Base-by-base conservation (phyloP, 1,140 invertebrate genomes). In the Zaprionus africanus region DNA sequence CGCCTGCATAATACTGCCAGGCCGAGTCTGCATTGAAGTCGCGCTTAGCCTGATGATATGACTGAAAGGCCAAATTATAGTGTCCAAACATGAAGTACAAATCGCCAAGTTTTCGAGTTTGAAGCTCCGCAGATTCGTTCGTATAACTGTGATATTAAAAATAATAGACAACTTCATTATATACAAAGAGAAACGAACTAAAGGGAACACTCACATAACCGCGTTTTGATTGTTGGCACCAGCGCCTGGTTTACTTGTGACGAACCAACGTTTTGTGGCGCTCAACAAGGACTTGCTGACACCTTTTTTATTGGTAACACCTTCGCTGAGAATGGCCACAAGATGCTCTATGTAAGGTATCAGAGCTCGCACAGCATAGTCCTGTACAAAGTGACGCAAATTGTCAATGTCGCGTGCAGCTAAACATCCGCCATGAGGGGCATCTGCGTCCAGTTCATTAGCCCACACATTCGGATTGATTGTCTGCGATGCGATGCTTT, bases 1-100 rank as follows among this genome's bases (percentile, higher is more conserved):
- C 98, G 13, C 98, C 98, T 11, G 98, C 98, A 93, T 97, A 99
- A 93, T 99, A 98, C 13, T 99, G 93, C 98, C 98, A 99, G 0
- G 99, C 99, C 84, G 98, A 97, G 93, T 99, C 99, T 17, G 96
- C 96, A 82, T 97, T 97, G 93, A 99, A 99, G 91, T 99, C 99
- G 71, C 98, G 95, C 93, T 99, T 99, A 12, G 98, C 97, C 17
- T 97, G 96, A 92, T 99, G 98, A 93, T 99, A 99, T 0, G 97
- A 95, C 88, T 94, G 97, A 93, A 98, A 99, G 1, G 99, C 98
- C 61, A 97, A 94, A 74, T 96, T 95, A 93, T 99, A 99, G 81
- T 99, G 96, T 11, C 98, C 97, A 92, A 99, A 98, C 94, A 99
- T 96, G 91, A 99, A 99, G 92, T 97, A 98, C 0, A 99, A 93